Evolutionary conservation across 2,797 vertebrate genomes (phyloP).

Genomic region (Channallabes apus): DNA sequence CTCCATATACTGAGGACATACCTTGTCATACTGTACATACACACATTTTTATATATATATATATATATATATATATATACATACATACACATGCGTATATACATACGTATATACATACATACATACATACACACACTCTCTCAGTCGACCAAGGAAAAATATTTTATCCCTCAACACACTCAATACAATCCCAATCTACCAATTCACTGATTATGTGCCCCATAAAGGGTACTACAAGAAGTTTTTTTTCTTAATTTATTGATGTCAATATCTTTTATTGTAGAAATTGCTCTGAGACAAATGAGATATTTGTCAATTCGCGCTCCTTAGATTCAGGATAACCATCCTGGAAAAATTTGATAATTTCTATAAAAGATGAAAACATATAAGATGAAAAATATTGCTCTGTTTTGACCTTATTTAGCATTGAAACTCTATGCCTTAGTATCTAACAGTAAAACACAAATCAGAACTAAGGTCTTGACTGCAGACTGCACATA

Average conservation of each 20-base stretch:
- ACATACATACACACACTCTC: no score
- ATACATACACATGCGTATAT: no score
- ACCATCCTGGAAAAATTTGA: neutral
- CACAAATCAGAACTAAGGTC: neutral
- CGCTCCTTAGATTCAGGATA: neutral
- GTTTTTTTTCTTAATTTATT: no score
- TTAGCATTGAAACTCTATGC: neutral
- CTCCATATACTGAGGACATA: no score
- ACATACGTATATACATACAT: no score
- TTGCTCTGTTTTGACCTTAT: neutral
- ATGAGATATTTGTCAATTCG: no score
- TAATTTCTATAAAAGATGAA: neutral
- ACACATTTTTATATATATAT: no score
- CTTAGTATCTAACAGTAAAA: neutral
- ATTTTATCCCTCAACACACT: no score
- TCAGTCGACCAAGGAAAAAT: no score
- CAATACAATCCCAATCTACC: no score
- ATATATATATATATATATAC: no score
- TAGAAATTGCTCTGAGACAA: neutral
- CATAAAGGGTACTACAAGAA: neutral
- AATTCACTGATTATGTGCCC: neutral
- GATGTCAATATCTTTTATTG: neutral
- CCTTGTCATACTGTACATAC: no score
- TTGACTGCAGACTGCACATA: neutral
- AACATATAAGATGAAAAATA: neutral